phyloP scores from a whole-genome alignment of 2,888 invertebrate species.

The Cataglyphis altisquamis region DNA sequence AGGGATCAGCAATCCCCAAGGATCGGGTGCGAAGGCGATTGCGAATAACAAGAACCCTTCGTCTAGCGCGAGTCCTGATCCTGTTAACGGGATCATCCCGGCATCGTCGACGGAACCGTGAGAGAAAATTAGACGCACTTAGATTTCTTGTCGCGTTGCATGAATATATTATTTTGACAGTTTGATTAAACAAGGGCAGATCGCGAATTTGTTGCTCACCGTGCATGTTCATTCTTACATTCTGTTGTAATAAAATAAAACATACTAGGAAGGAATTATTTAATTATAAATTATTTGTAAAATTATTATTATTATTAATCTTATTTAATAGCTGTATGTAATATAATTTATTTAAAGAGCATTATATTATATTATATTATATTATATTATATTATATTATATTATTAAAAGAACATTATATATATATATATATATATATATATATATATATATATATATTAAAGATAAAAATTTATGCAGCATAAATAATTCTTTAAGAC shows the following conservation, averaged over 20 bases:
- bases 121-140: constrained; percentile 72
- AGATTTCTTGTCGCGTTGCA: constrained; percentile 56
- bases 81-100: constrained; percentile 84
- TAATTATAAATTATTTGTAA: neutral
- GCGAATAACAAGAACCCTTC: constrained; percentile 83
- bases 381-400: neutral
- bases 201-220: neutral
- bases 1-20: constrained; percentile 79
- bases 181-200: neutral
- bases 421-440: neutral
- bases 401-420: neutral
- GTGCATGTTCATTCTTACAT: neutral
- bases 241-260: neutral
- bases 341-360: neutral
- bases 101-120: constrained; percentile 66
- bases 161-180: constrained; percentile 26
- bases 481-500: neutral
- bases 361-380: neutral
- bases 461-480: neutral
- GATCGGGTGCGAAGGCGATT: constrained; percentile 78
- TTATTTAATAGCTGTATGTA: neutral
- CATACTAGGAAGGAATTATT: neutral
- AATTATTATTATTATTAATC: neutral
- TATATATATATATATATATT: neutral
- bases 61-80: constrained; percentile 80